These are phyloP conservation scores for Dromiciops gliroides DNA, from an alignment of 2,113 vertebrate genomes.

Conservation along the genomic window DNA sequence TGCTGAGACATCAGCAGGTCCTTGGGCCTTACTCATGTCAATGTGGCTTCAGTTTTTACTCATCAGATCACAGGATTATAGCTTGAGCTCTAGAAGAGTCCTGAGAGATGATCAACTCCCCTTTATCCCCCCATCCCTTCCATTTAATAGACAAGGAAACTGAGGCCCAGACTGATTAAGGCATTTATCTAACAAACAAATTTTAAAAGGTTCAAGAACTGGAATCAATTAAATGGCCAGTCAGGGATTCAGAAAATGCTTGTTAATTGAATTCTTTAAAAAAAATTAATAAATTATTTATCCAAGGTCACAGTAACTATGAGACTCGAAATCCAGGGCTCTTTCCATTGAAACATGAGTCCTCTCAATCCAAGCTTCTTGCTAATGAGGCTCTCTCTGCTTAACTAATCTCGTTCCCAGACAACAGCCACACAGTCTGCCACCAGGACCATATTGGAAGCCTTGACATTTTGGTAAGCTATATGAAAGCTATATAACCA, in stretches of 20 bases:
- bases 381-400: too few species aligned
- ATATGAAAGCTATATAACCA: too few species aligned
- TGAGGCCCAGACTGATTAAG: not conserved
- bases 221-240: not conserved
- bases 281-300: not conserved
- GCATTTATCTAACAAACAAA: not conserved
- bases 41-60: not conserved
- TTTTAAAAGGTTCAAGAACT: not conserved
- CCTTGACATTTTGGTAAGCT: too few species aligned
- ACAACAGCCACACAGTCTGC: too few species aligned
- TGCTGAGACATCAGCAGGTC: not conserved
- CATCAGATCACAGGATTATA: not conserved
- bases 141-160: not conserved
- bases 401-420: too few species aligned
- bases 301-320: not conserved
- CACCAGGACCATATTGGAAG: too few species aligned
- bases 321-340: not conserved
- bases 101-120: not conserved
- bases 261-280: not conserved
- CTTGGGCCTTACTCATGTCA: not conserved
- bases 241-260: not conserved
- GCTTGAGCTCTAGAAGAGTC: not conserved
- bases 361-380: too few species aligned
- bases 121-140: not conserved
- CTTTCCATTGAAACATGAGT: not conserved